A percentile compares a stretch with the other conserved stretches of the same genome.
phyloP scores from a whole-genome alignment of 2,888 invertebrate species.

The Drosophila emarginata region DNA sequence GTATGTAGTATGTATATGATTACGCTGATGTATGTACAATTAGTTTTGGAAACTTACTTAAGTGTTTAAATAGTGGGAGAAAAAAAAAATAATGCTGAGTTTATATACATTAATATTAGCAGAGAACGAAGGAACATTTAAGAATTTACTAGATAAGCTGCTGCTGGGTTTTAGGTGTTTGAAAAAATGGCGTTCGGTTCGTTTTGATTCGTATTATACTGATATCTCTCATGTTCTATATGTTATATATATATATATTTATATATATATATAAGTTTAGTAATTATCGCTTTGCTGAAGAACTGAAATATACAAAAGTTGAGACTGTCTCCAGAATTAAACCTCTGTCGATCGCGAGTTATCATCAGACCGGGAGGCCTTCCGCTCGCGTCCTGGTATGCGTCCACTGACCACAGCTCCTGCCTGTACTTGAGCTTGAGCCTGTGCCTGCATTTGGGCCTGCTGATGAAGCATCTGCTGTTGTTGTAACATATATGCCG shows the following conservation, averaged over 20 bases:
- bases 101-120: constrained; percentile 61
- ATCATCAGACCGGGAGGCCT: constrained; percentile 84
- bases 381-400: constrained; percentile 83
- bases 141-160: constrained; percentile 60
- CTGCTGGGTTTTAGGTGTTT: constrained; percentile 46
- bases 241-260: background rate
- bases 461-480: constrained; percentile 82
- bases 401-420: constrained; percentile 69
- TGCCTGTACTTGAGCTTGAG: constrained; percentile 70
- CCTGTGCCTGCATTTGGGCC: constrained; percentile 80
- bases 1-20: constrained; percentile 35
- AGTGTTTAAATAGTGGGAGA: constrained; percentile 50
- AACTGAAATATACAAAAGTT: constrained; percentile 50
- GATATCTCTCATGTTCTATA: constrained; percentile 33
- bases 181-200: constrained; percentile 67
- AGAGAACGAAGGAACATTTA: constrained; percentile 76
- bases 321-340: constrained; percentile 54
- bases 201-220: constrained; percentile 58
- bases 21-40: constrained; percentile 56
- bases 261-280: constrained; percentile 32
- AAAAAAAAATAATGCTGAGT: constrained; percentile 43
- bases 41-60: constrained; percentile 74
- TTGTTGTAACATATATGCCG: constrained; percentile 65
- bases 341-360: constrained; percentile 82
- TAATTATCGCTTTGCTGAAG: constrained; percentile 51